These are phyloP conservation scores for Sceloporus undulatus DNA, from an alignment of 2,113 vertebrate species.

Conservation along the genomic window DNA sequence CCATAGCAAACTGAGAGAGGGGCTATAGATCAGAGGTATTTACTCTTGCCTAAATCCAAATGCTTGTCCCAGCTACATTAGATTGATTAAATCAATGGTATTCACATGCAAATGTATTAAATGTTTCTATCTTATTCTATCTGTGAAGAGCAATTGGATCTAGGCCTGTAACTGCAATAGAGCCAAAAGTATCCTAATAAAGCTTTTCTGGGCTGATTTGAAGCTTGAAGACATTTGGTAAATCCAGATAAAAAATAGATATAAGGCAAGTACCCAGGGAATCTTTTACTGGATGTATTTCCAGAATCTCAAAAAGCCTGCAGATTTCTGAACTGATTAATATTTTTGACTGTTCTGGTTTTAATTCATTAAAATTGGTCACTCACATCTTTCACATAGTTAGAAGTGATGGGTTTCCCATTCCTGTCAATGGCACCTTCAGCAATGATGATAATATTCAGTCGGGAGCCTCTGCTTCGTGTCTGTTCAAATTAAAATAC, in stretches of 20 bases:
- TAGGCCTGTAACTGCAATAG: background rate
- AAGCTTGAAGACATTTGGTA: background rate
- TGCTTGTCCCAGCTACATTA: no score
- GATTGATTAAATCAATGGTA: no score
- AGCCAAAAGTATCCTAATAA: background rate
- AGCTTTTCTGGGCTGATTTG: background rate
- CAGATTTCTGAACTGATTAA: background rate
- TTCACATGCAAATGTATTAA: no score
- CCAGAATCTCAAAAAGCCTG: background rate
- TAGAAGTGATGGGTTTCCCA: slow-evolving; percentile 89
- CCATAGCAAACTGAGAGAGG: background rate
- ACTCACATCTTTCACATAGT: slow-evolving; percentile 90
- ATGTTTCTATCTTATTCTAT: no score
- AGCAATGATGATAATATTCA: slow-evolving; percentile 94
- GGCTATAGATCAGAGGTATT: background rate
- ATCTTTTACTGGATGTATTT: background rate
- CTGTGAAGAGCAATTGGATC: no score
- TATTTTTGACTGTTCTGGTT: background rate
- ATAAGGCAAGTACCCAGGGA: background rate
- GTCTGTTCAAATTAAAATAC: slow-evolving; percentile 75
- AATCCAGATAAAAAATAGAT: background rate
- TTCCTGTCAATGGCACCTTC: slow-evolving; percentile 89
- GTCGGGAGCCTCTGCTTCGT: slow-evolving; percentile 88
- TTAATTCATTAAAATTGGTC: accelerated
- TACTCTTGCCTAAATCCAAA: background rate